A percentile compares a stretch with the other conserved stretches of the same genome.
These are phyloP conservation scores for Tokudaia muenninki DNA, from an alignment of 2,797 vertebrate species.

Conservation along the genomic window DNA sequence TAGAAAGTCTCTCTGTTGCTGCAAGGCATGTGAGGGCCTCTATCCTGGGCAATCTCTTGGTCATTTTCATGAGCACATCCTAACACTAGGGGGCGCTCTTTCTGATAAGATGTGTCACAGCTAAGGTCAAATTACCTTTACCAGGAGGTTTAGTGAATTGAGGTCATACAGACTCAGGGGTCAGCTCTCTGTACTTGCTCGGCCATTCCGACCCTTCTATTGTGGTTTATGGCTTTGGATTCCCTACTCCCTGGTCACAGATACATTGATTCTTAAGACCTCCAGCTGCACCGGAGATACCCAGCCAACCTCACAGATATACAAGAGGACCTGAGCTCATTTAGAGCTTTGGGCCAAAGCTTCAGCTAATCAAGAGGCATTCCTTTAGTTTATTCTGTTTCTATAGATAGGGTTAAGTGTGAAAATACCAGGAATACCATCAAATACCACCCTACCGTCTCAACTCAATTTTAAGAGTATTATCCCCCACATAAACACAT, in stretches of 20 bases:
- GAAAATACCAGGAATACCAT: neutral
- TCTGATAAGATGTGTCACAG: neutral
- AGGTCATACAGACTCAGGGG: neutral
- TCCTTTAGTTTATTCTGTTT: slow-evolving; percentile 54
- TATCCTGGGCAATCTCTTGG: neutral
- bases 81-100: slow-evolving; percentile 5
- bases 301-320: neutral
- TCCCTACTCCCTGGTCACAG: neutral
- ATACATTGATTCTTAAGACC: neutral
- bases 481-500: neutral
- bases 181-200: neutral
- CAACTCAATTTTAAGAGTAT: neutral
- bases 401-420: neutral
- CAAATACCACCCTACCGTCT: neutral
- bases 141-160: neutral
- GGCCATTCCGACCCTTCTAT: neutral
- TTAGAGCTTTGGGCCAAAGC: neutral
- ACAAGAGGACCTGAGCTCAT: neutral
- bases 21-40: neutral
- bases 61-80: neutral
- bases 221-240: neutral
- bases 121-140: neutral
- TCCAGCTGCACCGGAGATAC: neutral
- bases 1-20: neutral
- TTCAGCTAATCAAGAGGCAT: neutral